Percentiles rank a stretch among this genome's conserved stretches.
Conservation (phyloP, 2,797 vertebrate genomes). For the Galago senegalensis region DNA sequence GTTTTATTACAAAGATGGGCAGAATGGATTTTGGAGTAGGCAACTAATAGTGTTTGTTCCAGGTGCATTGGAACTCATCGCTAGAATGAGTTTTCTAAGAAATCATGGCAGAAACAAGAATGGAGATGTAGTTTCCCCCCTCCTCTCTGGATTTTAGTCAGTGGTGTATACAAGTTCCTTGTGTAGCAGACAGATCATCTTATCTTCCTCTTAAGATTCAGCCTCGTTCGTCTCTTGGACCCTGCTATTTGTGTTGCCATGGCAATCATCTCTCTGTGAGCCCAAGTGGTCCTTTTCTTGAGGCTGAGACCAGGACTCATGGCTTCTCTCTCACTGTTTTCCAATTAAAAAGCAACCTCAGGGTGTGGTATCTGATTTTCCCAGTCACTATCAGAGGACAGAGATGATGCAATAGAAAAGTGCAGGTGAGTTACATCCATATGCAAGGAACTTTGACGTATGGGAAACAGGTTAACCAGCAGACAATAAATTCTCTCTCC, state of each 20-base stretch:
- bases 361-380: constrained; percentile 6
- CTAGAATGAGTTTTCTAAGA: constrained; percentile 21
- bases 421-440: background rate
- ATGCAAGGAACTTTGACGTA: background rate
- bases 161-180: background rate
- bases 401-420: constrained; percentile 39
- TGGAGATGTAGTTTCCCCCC: background rate
- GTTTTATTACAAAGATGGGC: background rate
- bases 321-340: background rate
- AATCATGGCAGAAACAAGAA: constrained; percentile 35
- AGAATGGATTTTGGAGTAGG: constrained; percentile 12
- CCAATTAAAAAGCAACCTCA: constrained; percentile 7
- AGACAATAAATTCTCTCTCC: background rate
- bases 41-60: constrained; percentile 6
- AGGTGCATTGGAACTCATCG: constrained; percentile 41
- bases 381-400: constrained; percentile 8
- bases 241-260: background rate
- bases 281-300: constrained; percentile 37
- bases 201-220: background rate
- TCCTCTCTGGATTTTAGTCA: background rate
- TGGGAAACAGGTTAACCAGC: constrained; percentile 10
- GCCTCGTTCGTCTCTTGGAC: constrained; percentile 8
- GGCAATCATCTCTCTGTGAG: background rate
- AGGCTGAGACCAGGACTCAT: background rate
- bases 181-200: background rate